phyloP scores from a whole-genome alignment of 2,888 invertebrate species.

The Callimorpha dominula region DNA sequence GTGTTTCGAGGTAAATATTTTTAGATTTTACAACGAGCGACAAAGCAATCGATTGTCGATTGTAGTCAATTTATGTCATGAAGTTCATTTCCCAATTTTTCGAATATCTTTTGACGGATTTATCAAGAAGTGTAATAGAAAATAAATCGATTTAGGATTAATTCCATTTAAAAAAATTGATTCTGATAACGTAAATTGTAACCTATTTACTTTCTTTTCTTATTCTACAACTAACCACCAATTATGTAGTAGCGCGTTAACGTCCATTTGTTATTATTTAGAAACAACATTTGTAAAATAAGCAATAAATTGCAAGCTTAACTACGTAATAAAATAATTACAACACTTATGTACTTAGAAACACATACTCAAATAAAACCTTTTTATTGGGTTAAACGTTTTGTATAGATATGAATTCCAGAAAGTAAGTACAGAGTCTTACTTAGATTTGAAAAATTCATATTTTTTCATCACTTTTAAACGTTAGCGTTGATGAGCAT shows the following conservation, averaged over 20 bases:
- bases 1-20: not conserved
- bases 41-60: not conserved
- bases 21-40: not conserved
- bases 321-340: not conserved
- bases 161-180: not conserved
- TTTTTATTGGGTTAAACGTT: not conserved
- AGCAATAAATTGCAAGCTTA: not conserved
- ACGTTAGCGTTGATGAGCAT: not conserved
- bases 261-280: too few relatives aligned
- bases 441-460: not conserved
- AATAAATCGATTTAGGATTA: too few relatives aligned
- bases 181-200: not conserved
- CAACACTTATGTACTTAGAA: not conserved
- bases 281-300: not conserved
- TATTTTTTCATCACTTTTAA: not conserved
- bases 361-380: not conserved
- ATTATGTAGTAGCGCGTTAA: too few relatives aligned
- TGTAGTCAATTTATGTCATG: not conserved
- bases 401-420: not conserved
- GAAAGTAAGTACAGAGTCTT: not conserved
- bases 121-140: too few relatives aligned
- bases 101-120: too few relatives aligned
- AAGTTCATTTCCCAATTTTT: not conserved
- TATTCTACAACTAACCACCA: not conserved
- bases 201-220: not conserved